Evolutionary conservation across 2,797 vertebrate species (phyloP), one percentile per base, ranked within the genome.

Genomic region (Peromyscus nudipes): DNA sequence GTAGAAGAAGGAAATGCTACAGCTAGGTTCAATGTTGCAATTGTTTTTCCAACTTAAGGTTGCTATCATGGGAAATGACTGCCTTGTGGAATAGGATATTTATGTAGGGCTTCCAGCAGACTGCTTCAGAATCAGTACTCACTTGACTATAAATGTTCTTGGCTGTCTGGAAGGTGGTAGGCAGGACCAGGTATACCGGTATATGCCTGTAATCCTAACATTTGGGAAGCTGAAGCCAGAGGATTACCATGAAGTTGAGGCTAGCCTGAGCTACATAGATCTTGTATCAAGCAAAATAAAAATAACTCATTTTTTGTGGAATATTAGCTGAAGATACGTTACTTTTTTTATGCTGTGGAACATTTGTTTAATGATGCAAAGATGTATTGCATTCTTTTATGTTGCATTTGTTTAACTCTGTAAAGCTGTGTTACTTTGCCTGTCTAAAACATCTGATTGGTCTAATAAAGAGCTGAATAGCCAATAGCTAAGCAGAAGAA

Each of bases 31-130:
- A 80, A 93, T 90, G 46, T 71, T 92, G 3, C 29, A 46, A 64
- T 40, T 92, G 1, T 5, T 86, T 95, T 94, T 96, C 60, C 49
- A 89, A 10, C 49, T 75, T 89, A 83, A 64, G 88, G 11, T 82
- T 9, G 31, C 57, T 75, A 4, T 55, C 3, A 43, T 84, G 65
- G 92, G 65, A 94, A 94, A 91, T 91, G 7, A 81, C 49, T 88
- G 19, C 34, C 62, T 88, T 43, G 49, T 37, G 82, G 34, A 79
- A 25, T 21, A 85, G 25, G 27, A 69, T 62, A 19, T 93, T 84
- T 88, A 84, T 6, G 2, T 55, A 3, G 49, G 49, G 2, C 49
- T 55, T 80, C 46, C 16, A 80, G 49, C 17, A 80, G 49, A 11
- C 49, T 80, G 77, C 17, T 80, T n/a, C 77, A 80, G 8, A 80